Evolutionary conservation across 2,113 vertebrate species (phyloP).

Genomic region (Tupaia chinensis): DNA sequence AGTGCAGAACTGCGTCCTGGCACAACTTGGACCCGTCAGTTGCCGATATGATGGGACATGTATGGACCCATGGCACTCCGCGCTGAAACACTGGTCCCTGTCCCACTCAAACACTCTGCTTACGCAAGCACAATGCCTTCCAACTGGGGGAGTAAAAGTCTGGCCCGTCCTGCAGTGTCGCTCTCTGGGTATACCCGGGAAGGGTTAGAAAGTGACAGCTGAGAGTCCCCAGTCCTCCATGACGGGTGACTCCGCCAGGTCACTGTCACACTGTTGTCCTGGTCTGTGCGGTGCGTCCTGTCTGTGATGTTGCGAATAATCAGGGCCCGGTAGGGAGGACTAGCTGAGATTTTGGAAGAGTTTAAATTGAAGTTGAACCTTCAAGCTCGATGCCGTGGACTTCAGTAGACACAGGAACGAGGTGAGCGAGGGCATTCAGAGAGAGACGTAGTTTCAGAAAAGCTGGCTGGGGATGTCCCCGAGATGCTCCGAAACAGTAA

Average conservation of each 20-base stretch:
- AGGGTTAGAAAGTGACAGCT: background rate
- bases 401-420: background rate
- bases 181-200: constrained; percentile 1
- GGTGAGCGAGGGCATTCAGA: background rate
- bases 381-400: background rate
- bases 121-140: background rate
- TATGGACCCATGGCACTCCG: background rate
- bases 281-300: background rate
- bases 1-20: background rate
- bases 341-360: background rate
- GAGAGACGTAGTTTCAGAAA: background rate
- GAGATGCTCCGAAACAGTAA: background rate
- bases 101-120: background rate
- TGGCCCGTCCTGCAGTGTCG: background rate
- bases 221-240: background rate
- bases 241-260: background rate
- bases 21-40: background rate
- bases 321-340: background rate
- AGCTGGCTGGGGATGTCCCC: background rate
- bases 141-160: background rate
- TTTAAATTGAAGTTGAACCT: background rate
- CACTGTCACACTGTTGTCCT: background rate
- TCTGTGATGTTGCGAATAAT: background rate
- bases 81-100: background rate
- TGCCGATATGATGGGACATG: background rate